Conservation (phyloP, 1,140 invertebrate species). For the Bombus waltoni region DNA sequence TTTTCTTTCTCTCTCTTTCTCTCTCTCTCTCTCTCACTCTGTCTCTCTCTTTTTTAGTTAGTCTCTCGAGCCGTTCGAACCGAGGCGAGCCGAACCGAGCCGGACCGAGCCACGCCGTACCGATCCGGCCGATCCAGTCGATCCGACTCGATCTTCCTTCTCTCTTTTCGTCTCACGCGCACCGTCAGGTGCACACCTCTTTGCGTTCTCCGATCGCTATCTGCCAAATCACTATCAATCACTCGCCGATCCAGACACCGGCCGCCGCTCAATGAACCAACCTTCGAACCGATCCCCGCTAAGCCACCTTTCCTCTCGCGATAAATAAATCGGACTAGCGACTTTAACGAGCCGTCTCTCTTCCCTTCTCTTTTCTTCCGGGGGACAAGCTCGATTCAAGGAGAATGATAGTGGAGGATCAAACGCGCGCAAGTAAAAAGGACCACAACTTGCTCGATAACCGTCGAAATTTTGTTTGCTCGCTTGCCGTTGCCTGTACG, state of each 20-base stretch:
- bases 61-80: not conserved
- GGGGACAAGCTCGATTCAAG: not conserved
- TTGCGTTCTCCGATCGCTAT: conserved; percentile 70
- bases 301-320: conserved; percentile 59
- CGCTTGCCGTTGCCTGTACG: too few relatives aligned
- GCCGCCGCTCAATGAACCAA: conserved; percentile 62
- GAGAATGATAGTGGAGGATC: not conserved
- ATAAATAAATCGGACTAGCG: conserved; percentile 69
- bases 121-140: not conserved
- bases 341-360: conserved; percentile 52
- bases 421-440: not conserved
- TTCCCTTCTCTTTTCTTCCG: not conserved
- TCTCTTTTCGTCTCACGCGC: conserved; percentile 27
- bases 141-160: not conserved
- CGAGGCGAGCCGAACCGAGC: not conserved
- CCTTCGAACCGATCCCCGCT: conserved; percentile 62
- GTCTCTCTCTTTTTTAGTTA: not conserved
- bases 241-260: conserved; percentile 67
- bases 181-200: conserved; percentile 60
- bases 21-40: not conserved
- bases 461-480: conserved; percentile 8
- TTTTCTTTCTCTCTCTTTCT: conserved; percentile 4
- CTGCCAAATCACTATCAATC: conserved; percentile 77
- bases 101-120: not conserved
- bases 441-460: not conserved